Conservation (phyloP, 1,140 invertebrate genomes). For the Berghia stephanieae region DNA sequence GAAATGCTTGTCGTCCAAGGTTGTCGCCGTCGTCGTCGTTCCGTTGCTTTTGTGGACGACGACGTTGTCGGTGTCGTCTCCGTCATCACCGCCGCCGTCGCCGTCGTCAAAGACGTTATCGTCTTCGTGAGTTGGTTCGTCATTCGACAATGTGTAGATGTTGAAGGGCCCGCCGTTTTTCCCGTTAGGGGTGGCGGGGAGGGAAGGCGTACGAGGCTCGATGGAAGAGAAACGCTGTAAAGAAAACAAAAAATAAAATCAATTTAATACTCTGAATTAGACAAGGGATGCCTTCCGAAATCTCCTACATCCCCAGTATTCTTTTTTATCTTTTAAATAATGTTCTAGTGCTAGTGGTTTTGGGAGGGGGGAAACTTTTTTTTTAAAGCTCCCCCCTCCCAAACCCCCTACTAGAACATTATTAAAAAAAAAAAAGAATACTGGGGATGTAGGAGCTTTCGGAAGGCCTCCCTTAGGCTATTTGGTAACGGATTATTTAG, state of each 20-base stretch:
- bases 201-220: background rate
- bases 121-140: no score
- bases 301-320: background rate
- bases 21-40: no score
- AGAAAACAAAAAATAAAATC: background rate
- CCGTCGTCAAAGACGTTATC: slow-evolving; percentile 17
- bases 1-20: no score
- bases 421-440: background rate
- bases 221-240: slow-evolving; percentile 27
- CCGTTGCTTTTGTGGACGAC: no score
- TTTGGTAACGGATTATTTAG: no score
- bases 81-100: background rate
- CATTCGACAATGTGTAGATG: slow-evolving; percentile 1
- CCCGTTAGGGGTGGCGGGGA: background rate
- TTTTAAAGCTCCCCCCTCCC: background rate
- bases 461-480: no score
- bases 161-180: background rate
- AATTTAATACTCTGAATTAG: background rate
- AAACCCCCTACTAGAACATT: background rate
- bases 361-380: no score
- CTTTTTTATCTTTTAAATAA: background rate
- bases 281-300: background rate
- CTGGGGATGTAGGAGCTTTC: no score
- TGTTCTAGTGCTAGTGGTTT: no score
- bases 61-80: no score